phyloP scores from a whole-genome alignment of 1,140 invertebrate genomes.

The Platyscapa corneri region DNA sequence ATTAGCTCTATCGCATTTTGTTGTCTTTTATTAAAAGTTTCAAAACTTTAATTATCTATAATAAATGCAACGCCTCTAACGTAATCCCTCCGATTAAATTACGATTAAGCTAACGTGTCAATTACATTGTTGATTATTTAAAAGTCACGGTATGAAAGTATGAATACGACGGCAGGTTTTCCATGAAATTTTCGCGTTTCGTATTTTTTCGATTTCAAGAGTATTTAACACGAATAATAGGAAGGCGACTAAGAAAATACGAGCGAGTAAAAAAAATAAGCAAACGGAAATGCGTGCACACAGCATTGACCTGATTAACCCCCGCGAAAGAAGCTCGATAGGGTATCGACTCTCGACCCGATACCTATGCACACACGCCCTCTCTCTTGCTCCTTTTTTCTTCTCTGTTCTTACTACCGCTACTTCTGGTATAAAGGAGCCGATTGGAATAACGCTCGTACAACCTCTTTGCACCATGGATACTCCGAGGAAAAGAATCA shows the following conservation, averaged over 20 bases:
- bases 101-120: too few species aligned
- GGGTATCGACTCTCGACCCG: not conserved
- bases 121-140: too few species aligned
- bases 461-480: not conserved
- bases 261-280: not conserved
- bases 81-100: too few species aligned
- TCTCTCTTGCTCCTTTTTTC: not conserved
- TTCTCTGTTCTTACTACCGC: not conserved
- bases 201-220: too few species aligned
- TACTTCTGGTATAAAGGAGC: not conserved
- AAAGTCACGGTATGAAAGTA: too few species aligned
- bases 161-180: too few species aligned
- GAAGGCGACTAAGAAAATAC: not conserved
- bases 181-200: too few species aligned
- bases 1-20: too few species aligned
- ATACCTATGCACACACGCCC: not conserved
- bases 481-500: not conserved
- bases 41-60: too few species aligned
- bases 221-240: not conserved
- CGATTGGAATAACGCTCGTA: not conserved
- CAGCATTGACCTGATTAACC: conserved; percentile 59
- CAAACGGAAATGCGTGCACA: not conserved
- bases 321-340: conserved; percentile 17
- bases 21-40: too few species aligned
- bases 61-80: too few species aligned